Base-by-base conservation (phyloP, 2,113 vertebrate genomes). In the Reinhardtius hippoglossoides region DNA sequence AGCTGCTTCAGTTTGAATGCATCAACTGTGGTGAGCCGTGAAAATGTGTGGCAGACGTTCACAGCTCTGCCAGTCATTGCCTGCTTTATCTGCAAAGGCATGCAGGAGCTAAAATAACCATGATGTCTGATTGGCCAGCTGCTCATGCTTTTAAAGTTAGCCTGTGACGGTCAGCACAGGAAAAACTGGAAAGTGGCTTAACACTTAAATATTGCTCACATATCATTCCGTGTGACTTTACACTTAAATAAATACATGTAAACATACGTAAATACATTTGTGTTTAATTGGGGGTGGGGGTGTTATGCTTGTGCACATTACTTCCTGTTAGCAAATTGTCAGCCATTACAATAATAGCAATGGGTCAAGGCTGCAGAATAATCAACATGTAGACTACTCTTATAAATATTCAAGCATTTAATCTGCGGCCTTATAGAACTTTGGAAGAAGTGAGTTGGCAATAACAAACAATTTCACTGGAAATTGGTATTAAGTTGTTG, bases 61-160 rank as follows among this genome's bases (percentile, higher is more conserved):
- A 70, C 56, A 62, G 59, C 66, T 68, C 67, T 82, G 81, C 68
- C 76, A 87, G 20, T 86, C 71, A 80, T 87, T 67, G 78, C 56
- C 80, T 74, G 54, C 74, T 88, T 91, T 89, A 91, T 90, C 90
- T 80, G 71, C 66, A 72, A 73, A 75, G 75, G 84, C 74, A 85
- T 62, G 81, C 54, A 44, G 81, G 2, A 71, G 68, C 90, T 66
- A 88, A 92, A 92, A 93, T 92, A 91, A 78, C 71, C 76, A n/a
- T 50, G 79, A 67, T 21, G 64, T 26, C 66, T 74, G 71, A 91
- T 84, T 91, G 90, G 87, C 65, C 83, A 81, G 77, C 83, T 87
- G 86, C 82, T 85, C 80, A 82, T 75, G 74, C 84, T 82, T 80
- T 81, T 54, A 71, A 72, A 87, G 40, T 79, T 66, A 79, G 71